Conservation (phyloP, 2,888 invertebrate genomes). For the Hemithea aestivaria region DNA sequence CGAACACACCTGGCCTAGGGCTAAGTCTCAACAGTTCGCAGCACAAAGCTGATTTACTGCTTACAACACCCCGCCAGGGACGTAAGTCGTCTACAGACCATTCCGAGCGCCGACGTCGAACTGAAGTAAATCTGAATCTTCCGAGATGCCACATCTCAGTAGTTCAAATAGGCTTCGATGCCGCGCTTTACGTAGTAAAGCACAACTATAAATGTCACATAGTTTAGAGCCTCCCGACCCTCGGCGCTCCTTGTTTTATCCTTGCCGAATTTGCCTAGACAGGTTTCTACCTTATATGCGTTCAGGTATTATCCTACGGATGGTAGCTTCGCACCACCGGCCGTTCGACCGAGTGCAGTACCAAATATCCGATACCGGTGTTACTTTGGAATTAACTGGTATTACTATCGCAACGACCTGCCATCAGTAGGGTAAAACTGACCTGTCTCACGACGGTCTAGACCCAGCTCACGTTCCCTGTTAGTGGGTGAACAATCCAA, state of each 20-base stretch:
- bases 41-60: constrained; percentile 38
- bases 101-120: constrained; percentile 78
- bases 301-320: constrained; percentile 68
- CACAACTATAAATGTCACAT: constrained; percentile 55
- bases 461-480: constrained; percentile 83
- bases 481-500: constrained; percentile 85
- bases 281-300: constrained; percentile 78
- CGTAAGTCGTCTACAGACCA: constrained; percentile 81
- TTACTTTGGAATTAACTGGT: constrained; percentile 57
- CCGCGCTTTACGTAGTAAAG: constrained; percentile 45
- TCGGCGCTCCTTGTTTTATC: constrained; percentile 57
- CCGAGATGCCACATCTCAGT: constrained; percentile 41
- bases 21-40: constrained; percentile 82
- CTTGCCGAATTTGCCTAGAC: constrained; percentile 31
- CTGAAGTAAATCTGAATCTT: constrained; percentile 39
- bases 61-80: constrained; percentile 73
- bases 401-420: constrained; percentile 76
- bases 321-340: constrained; percentile 72
- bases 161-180: constrained; percentile 55
- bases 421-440: constrained; percentile 81
- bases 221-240: constrained; percentile 68
- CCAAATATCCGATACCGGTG: constrained; percentile 49
- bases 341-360: constrained; percentile 78
- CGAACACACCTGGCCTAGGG: constrained; percentile 51
- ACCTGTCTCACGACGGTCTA: constrained; percentile 83